These are phyloP conservation scores for Pyrrhia umbra DNA, from an alignment of 2,888 invertebrate species.

Conservation along the genomic window DNA sequence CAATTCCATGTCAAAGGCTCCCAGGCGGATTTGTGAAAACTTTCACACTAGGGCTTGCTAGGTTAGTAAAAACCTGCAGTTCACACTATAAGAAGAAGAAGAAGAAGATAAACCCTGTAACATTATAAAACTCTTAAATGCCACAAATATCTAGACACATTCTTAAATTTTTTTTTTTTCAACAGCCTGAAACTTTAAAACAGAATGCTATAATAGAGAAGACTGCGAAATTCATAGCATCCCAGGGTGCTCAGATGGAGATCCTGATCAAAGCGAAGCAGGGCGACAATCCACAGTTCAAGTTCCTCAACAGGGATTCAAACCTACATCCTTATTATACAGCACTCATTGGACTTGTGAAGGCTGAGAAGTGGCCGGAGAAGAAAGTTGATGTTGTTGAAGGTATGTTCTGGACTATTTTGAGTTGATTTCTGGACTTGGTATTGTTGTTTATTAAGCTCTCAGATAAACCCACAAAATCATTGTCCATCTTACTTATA, in stretches of 20 bases:
- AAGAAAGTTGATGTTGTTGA: slow-evolving; percentile 76
- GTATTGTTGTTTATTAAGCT: no score
- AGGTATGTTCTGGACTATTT: slow-evolving; percentile 67
- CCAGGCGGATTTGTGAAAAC: no score
- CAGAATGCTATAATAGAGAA: slow-evolving; percentile 98
- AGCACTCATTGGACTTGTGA: slow-evolving; percentile 89
- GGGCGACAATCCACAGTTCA: slow-evolving; percentile 97
- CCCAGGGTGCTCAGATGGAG: slow-evolving; percentile 99
- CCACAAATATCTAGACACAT: no score
- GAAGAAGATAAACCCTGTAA: no score
- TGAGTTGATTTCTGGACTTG: no score
- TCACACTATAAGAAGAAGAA: no score
- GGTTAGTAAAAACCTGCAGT: no score
- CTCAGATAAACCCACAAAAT: no score
- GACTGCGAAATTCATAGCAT: slow-evolving; percentile 96
- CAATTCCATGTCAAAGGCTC: no score
- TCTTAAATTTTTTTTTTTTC: slow-evolving; percentile 42
- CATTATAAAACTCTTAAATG: no score
- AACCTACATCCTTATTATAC: slow-evolving; percentile 97
- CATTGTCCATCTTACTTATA: no score
- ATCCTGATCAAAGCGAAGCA: slow-evolving; percentile 99
- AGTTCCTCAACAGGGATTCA: slow-evolving; percentile 97
- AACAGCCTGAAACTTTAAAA: slow-evolving; percentile 96
- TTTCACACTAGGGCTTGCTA: no score
- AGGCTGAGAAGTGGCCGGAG: slow-evolving; percentile 83